Evolutionary conservation across 1,140 invertebrate species (phyloP), one percentile per base, ranked within the genome.

Genomic region (Bombus sibiricus): DNA sequence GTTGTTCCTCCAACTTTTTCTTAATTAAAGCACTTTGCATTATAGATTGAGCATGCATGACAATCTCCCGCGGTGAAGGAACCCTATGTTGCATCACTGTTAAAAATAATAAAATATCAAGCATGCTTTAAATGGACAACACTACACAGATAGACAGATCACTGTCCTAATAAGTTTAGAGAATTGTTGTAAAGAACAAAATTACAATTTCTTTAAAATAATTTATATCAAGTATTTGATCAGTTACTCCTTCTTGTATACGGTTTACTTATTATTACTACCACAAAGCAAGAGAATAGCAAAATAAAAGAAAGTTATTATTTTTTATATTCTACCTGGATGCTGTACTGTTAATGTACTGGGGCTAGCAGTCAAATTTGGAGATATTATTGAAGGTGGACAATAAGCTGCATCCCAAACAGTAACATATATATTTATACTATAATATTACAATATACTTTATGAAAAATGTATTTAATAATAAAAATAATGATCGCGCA

Each of bases 1-100:
- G 96, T 93, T 98, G 97, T 91, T 98, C 98, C 93, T 98, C 98
- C 66, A 98, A 95, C 93, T 98, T 98, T 94, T 98, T 98, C 94
- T 98, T 98, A 85, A 98, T 97, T 78, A 98, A 95, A 47, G 97
- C 98, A 90, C 96, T 96, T 94, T 98, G 98, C 96, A 98, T 97
- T 88, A 98, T 98, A 80, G 96, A 96, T 94, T 98, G 98, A 41
- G 97, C 97, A 94, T 98, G 97, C 80, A 96, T 97, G 82, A 97
- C 97, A n/a, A 98, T 93, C 93, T 98, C 98, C 83, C 98, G 96
- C 15, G 97, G 97, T 15, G 97, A 98, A 68, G 97, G 97, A 85
- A 98, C 97, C 88, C 97, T 96, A 87, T 97, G 97, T 86, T 96
- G 96, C 82, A 97, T 96, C 79, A 96, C 96, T 97, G 93, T 90